Evolutionary conservation across 2,888 invertebrate species (phyloP), one percentile per base, ranked within the genome.

Genomic region (Sepiola atlantica): DNA sequence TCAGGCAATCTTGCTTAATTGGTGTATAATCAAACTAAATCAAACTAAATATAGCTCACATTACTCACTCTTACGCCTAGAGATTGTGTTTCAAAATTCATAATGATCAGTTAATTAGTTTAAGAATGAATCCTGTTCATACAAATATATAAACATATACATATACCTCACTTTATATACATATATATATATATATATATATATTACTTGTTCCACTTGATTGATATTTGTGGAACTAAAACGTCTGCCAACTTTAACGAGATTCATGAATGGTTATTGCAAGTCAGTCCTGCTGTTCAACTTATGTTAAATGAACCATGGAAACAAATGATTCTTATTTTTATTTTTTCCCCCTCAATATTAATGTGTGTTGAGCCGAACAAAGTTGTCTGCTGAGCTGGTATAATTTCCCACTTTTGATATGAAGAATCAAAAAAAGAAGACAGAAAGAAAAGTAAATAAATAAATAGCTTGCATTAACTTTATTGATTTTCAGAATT

Each of bases 221-320:
- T 77, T 77, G 77, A n/a, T 77, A n/a, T n/a, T 77, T 77, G n/a
- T n/a, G 77, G n/a, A 77, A 77, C n/a, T 77, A n/a, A 77, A n/a
- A 77, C n/a, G n/a, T 77, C 77, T 77, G 77, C 77, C 77, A 77
- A 77, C 77, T 77, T n/a, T 77, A n/a, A 77, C n/a, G 77, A 77
- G 77, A n/a, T n/a, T n/a, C n/a, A n/a, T 77, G 77, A 77, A 77
- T 77, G n/a, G 77, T 77, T n/a, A n/a, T 77, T 77, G 77, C 77
- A 77, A 77, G n/a, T 77, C 77, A n/a, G n/a, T 77, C 77, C n/a
- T 77, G n/a, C n/a, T 77, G 77, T 77, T 77, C 77, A 77, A n/a
- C 77, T 77, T n/a, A n/a, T 77, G n/a, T 77, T 12, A n/a, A 77
- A 20, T 77, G 77, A 77, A 77, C n/a, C 77, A 77, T 77, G 77